Evolutionary conservation across 2,113 vertebrate species (phyloP).

Genomic region (Lampris incognitus): DNA sequence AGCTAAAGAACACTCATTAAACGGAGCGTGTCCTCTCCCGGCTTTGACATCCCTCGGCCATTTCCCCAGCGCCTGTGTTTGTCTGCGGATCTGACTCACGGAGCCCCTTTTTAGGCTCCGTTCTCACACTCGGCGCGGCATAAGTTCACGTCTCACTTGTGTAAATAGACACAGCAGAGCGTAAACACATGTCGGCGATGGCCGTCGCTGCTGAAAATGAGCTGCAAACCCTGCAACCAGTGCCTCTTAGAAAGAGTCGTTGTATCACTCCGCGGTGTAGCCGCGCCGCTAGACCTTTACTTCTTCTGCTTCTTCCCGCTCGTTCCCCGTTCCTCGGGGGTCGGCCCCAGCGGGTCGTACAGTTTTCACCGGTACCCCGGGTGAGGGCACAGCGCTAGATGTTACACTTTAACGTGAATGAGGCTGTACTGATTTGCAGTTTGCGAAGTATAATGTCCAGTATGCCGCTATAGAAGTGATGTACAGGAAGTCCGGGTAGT

Average conservation of each 20-base stretch:
- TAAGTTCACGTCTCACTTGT: not conserved
- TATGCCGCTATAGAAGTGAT: no score
- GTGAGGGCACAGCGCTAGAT: no score
- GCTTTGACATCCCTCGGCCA: constrained; percentile 14
- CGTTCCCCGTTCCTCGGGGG: not conserved
- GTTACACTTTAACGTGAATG: no score
- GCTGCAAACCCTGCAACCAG: constrained; percentile 7
- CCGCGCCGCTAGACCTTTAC: not conserved
- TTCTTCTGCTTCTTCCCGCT: not conserved
- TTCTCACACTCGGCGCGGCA: not conserved
- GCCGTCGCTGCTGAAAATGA: not conserved
- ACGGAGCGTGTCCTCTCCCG: constrained; percentile 37
- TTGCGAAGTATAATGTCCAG: no score
- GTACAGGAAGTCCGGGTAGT: no score
- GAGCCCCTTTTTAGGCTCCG: not conserved
- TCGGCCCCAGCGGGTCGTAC: no score
- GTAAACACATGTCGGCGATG: not conserved
- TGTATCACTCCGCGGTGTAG: constrained; percentile 3
- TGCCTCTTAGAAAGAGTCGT: constrained; percentile 5
- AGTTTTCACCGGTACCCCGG: no score
- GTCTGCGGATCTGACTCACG: not conserved
- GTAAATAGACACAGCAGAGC: not conserved
- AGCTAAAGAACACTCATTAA: constrained; percentile 54
- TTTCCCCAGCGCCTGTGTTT: constrained; percentile 27
- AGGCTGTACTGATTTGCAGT: no score